Evolutionary conservation across 2,113 vertebrate species (phyloP).

Genomic region (Hemibagrus wyckioides): DNA sequence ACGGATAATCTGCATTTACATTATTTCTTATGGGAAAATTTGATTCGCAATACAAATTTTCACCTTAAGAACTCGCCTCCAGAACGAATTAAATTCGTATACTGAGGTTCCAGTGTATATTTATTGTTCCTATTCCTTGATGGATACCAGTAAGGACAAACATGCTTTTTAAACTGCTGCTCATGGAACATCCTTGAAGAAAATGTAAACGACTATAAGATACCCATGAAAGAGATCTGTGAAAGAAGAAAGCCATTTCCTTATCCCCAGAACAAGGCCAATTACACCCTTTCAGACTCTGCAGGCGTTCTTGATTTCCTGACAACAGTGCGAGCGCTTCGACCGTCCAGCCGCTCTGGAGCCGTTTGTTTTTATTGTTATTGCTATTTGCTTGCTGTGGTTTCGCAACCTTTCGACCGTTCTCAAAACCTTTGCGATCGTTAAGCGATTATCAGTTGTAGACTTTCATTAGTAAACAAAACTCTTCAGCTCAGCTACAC

Average conservation of each 20-base stretch:
- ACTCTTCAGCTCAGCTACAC: background rate
- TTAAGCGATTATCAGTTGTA: background rate
- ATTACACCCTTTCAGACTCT: background rate
- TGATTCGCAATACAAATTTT: too few species aligned
- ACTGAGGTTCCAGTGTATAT: too few species aligned
- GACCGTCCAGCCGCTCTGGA: background rate
- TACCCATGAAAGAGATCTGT: background rate
- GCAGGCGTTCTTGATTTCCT: background rate
- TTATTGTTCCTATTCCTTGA: background rate
- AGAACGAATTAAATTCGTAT: too few species aligned
- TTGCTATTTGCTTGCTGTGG: slow-evolving; percentile 5
- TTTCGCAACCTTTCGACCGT: slow-evolving; percentile 2
- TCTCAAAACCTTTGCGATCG: background rate
- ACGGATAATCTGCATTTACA: too few species aligned
- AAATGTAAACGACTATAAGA: background rate
- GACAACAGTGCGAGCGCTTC: background rate
- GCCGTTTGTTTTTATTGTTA: slow-evolving; percentile 12
- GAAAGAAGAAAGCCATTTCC: background rate
- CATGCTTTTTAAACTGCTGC: background rate
- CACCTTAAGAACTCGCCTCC: too few species aligned
- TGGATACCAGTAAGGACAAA: background rate
- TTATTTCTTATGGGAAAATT: too few species aligned
- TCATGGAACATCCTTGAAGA: background rate
- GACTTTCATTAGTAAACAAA: background rate
- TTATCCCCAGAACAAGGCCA: background rate